These are phyloP conservation scores for Caenorhabditis sp. DNA, from an alignment of 2,888 invertebrate species.

Conservation along the genomic window DNA sequence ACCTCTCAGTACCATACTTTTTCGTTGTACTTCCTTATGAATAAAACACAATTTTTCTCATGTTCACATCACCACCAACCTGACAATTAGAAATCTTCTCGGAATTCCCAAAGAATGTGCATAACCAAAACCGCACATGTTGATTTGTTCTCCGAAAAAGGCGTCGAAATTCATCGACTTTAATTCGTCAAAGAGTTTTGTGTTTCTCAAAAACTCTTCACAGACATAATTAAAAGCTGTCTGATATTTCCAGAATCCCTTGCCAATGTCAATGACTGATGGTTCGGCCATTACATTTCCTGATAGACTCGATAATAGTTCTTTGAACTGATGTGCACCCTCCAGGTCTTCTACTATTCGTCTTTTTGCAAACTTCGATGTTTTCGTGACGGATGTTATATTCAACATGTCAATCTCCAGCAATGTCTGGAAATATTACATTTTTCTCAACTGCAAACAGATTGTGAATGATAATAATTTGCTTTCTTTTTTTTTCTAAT, in stretches of 20 bases:
- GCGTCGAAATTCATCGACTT: constrained; percentile 51
- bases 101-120: constrained; percentile 46
- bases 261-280: background rate
- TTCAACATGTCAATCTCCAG: constrained; percentile 46
- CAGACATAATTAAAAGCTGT: background rate
- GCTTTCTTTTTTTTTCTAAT: no score
- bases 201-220: constrained; percentile 23
- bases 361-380: background rate
- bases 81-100: constrained; percentile 38
- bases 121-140: constrained; percentile 50
- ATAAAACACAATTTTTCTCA: no score
- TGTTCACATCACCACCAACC: background rate
- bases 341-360: background rate
- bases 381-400: constrained; percentile 10
- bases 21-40: background rate
- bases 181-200: constrained; percentile 25
- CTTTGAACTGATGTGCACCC: background rate
- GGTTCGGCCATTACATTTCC: background rate
- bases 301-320: background rate
- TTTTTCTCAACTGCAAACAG: background rate
- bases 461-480: no score
- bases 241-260: background rate
- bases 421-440: constrained; percentile 20
- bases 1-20: background rate
- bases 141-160: constrained; percentile 52